phyloP scores from a whole-genome alignment of 2,113 vertebrate species.

The Malurus melanocephalus region DNA sequence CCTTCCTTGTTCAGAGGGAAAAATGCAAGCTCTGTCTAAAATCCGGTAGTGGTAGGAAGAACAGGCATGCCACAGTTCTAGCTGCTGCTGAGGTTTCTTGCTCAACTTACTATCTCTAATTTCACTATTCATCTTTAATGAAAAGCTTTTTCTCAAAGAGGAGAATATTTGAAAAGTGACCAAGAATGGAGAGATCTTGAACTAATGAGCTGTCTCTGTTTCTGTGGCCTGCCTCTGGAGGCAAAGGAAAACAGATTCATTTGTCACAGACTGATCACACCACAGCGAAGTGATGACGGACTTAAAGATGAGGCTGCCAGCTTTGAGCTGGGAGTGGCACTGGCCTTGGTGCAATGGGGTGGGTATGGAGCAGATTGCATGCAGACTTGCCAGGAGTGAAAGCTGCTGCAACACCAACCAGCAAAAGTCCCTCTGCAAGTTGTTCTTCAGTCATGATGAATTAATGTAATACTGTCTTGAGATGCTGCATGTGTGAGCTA shows the following conservation, averaged over 20 bases:
- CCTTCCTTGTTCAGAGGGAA: conserved; percentile 1
- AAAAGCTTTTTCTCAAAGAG: conserved; percentile 12
- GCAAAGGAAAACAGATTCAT: not conserved
- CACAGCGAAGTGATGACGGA: not conserved
- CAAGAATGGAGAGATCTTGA: not conserved
- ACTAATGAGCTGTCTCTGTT: not conserved
- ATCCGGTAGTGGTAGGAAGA: not conserved
- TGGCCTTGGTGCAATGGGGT: not conserved
- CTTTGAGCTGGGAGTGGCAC: not conserved
- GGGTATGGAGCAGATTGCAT: not conserved
- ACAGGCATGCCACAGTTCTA: conserved; percentile 19
- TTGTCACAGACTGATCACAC: not conserved
- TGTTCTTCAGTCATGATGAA: not conserved
- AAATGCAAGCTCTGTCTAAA: conserved; percentile 39
- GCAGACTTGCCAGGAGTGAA: not conserved
- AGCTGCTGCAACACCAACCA: not conserved
- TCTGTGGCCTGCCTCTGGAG: not conserved
- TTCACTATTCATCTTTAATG: not conserved
- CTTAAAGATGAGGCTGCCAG: not conserved
- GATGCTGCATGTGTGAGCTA: not conserved
- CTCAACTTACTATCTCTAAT: conserved; percentile 1
- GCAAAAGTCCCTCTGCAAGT: not conserved
- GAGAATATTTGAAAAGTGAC: not conserved
- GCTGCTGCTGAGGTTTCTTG: conserved; percentile 5
- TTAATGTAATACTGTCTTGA: not conserved